A percentile compares a stretch with the other conserved stretches of the same genome.
Evolutionary conservation across 2,888 invertebrate species (phyloP).

Genomic region (Artemia sp.): DNA sequence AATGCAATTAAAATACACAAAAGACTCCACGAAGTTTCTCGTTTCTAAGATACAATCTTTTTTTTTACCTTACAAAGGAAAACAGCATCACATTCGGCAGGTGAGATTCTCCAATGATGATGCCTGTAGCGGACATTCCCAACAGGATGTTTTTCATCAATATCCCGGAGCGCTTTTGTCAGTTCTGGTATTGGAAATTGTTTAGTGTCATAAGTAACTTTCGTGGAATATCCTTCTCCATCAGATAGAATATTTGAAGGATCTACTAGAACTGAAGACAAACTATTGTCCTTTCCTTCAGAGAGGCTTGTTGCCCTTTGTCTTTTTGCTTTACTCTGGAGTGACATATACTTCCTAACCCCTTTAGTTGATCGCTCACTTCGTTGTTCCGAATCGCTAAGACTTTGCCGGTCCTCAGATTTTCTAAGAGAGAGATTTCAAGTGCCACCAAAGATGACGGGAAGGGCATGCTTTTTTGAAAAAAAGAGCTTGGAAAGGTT

Average conservation of each 20-base stretch:
- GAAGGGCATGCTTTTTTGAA: too few species aligned
- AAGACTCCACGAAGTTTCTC: neutral
- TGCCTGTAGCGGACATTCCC: slow-evolving; percentile 34
- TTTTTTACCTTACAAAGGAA: slow-evolving; percentile 60
- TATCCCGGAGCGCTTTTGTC: slow-evolving; percentile 5
- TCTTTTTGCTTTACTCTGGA: slow-evolving; percentile 6
- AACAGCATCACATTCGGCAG: slow-evolving; percentile 69
- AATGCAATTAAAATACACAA: neutral
- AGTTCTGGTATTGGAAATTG: slow-evolving; percentile 13
- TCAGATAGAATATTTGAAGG: neutral
- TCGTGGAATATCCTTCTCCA: neutral
- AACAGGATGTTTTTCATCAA: slow-evolving; percentile 12
- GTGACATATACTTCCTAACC: slow-evolving; percentile 3
- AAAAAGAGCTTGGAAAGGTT: too few species aligned
- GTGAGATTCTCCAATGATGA: slow-evolving; percentile 66
- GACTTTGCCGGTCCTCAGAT: slow-evolving; percentile 11
- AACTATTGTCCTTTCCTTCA: neutral
- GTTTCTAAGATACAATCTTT: neutral
- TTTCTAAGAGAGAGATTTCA: neutral
- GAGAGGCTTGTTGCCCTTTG: slow-evolving; percentile 5
- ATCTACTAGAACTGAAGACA: neutral
- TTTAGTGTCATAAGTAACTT: slow-evolving; percentile 4
- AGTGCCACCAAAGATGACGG: neutral
- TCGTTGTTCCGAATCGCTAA: slow-evolving; percentile 8
- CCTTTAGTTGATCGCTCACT: slow-evolving; percentile 1